These are phyloP conservation scores for Trachelus troglodyta DNA, from an alignment of 2,888 invertebrate genomes.

Conservation along the genomic window DNA sequence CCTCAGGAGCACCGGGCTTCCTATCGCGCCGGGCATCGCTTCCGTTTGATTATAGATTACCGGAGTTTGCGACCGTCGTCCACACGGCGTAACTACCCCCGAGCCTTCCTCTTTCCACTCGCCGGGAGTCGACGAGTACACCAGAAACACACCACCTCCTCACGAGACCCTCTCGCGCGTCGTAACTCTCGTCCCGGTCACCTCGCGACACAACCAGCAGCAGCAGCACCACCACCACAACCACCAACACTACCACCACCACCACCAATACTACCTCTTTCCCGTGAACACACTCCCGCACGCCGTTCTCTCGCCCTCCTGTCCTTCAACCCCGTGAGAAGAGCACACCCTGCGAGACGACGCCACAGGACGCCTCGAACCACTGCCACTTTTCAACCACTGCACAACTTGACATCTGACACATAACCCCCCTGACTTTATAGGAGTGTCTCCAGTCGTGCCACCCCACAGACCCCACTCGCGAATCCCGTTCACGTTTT, in stretches of 20 bases:
- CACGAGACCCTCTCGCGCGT: slow-evolving; percentile 16
- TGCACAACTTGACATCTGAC: slow-evolving; percentile 18
- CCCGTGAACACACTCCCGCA: slow-evolving; percentile 3
- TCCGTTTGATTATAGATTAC: slow-evolving; percentile 10
- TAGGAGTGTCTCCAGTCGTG: slow-evolving; percentile 48
- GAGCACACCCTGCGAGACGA: slow-evolving; percentile 13
- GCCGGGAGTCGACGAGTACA: slow-evolving; percentile 7
- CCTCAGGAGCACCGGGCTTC: slow-evolving; percentile 13
- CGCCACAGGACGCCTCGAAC: slow-evolving; percentile 14
- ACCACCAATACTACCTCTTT: neutral
- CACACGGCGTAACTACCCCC: slow-evolving; percentile 11
- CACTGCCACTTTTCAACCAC: slow-evolving; percentile 18
- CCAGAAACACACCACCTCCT: slow-evolving; percentile 6
- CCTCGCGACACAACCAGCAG: slow-evolving; percentile 24
- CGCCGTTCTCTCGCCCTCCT: neutral
- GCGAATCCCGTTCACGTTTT: neutral
- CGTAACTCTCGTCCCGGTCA: slow-evolving; percentile 15
- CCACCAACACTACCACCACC: no score
- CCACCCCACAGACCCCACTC: slow-evolving; percentile 51
- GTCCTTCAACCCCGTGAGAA: slow-evolving; percentile 12
- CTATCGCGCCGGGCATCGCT: slow-evolving; percentile 19
- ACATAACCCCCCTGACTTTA: slow-evolving; percentile 15
- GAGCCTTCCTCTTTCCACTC: slow-evolving; percentile 18
- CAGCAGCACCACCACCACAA: slow-evolving; percentile 14
- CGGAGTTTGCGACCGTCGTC: slow-evolving; percentile 16